Evolutionary conservation across 1,140 invertebrate species (phyloP).

Genomic region (Bombus sylvicola): DNA sequence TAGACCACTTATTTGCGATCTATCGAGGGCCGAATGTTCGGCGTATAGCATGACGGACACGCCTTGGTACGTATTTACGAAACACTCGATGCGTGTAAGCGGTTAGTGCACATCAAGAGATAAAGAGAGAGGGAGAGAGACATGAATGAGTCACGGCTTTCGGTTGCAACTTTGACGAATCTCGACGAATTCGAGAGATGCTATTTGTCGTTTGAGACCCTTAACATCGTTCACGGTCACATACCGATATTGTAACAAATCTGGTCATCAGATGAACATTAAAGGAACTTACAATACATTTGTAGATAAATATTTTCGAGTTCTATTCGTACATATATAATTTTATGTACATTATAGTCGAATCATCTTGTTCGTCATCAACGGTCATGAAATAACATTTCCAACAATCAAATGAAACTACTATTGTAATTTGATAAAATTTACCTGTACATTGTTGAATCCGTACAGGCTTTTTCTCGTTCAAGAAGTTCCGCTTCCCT

Average conservation of each 20-base stretch:
- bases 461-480: conserved; percentile 68
- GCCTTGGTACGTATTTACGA: conserved; percentile 50
- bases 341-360: background rate
- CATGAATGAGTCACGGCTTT: conserved; percentile 66
- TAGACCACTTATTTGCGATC: conserved; percentile 48
- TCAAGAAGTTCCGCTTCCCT: conserved; percentile 62
- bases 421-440: background rate
- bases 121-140: background rate
- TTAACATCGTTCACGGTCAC: conserved; percentile 60
- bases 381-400: background rate
- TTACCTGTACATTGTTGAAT: conserved; percentile 74
- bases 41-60: conserved; percentile 30
- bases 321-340: background rate
- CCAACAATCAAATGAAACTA: background rate
- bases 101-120: conserved; percentile 14
- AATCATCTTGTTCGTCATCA: background rate
- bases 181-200: conserved; percentile 65
- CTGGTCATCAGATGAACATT: background rate
- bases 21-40: conserved; percentile 62
- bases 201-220: conserved; percentile 65
- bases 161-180: conserved; percentile 59
- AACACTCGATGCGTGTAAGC: conserved; percentile 1
- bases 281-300: background rate
- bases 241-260: conserved; percentile 31
- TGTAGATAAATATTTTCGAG: background rate